Percentiles rank a stretch among this genome's conserved stretches.
Evolutionary conservation across 1,140 invertebrate species (phyloP).

Genomic region (Drosophila rhopaloa): DNA sequence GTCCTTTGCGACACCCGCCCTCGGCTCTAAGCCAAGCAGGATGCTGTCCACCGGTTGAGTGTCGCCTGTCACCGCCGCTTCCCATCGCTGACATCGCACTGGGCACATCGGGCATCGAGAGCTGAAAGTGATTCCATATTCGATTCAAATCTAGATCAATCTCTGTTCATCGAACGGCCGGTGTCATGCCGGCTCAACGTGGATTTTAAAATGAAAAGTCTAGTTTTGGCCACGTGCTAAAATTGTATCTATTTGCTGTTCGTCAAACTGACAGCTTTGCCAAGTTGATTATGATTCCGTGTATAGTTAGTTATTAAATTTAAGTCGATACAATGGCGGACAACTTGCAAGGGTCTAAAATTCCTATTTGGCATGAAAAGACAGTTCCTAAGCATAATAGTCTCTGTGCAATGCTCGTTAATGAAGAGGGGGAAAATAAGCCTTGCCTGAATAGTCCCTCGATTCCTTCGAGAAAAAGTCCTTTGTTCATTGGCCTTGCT

Average conservation of each 20-base stretch:
- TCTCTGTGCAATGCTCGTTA: background rate
- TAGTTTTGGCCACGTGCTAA: background rate
- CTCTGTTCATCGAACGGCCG: conserved; percentile 14
- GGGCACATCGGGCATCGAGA: background rate
- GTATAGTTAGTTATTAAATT: conserved; percentile 17
- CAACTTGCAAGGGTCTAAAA: too few relatives aligned
- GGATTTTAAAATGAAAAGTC: conserved; percentile 1
- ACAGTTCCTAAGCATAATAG: too few relatives aligned
- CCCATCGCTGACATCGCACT: conserved; percentile 1
- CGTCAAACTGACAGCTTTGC: conserved; percentile 1
- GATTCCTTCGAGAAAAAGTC: background rate
- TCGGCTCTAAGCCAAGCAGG: conserved; percentile 32
- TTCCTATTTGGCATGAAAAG: too few relatives aligned
- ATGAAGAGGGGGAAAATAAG: conserved; percentile 25
- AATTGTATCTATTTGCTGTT: background rate
- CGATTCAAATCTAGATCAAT: conserved; percentile 40
- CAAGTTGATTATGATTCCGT: background rate
- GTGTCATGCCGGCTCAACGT: background rate
- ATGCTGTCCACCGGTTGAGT: conserved; percentile 28
- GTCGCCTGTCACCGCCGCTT: conserved; percentile 28
- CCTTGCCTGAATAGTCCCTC: conserved; percentile 9
- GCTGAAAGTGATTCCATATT: conserved; percentile 48
- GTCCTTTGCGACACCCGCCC: conserved; percentile 38
- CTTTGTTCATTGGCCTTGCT: conserved; percentile 6
- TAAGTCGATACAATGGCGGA: too few relatives aligned